Percentiles rank a stretch among this genome's conserved stretches.
Conservation (phyloP, 2,113 vertebrate species). For the Leptodactylus fuscus region DNA sequence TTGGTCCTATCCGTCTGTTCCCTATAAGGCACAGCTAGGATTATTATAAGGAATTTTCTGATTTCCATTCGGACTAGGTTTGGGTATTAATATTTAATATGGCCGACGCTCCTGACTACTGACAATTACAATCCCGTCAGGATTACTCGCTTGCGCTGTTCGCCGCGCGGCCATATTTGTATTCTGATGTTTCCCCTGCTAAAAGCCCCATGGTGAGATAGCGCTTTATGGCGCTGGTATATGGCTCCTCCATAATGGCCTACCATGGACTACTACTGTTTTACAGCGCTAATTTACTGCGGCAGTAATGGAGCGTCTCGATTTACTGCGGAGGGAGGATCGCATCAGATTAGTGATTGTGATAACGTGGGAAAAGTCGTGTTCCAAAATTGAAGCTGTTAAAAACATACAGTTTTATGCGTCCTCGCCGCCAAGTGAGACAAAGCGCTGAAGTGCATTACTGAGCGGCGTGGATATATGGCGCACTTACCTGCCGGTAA, state of each 20-base stretch:
- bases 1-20: too few species aligned
- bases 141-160: neutral
- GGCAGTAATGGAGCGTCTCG: conserved; percentile 23
- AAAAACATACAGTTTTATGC: conserved; percentile 32
- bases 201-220: conserved; percentile 40
- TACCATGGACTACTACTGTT: conserved; percentile 40
- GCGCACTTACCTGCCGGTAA: neutral
- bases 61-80: neutral
- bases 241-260: conserved; percentile 18
- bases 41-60: neutral
- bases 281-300: conserved; percentile 47
- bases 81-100: neutral
- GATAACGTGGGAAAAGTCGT: conserved; percentile 38
- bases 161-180: neutral
- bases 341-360: conserved; percentile 34
- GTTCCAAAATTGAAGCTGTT: conserved; percentile 48
- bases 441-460: neutral
- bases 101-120: neutral
- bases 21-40: neutral
- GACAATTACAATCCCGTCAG: neutral
- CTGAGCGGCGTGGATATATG: neutral
- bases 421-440: conserved; percentile 5
- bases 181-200: neutral
- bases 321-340: conserved; percentile 38
- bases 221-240: conserved; percentile 37